These are phyloP conservation scores for Sandelia bainsii DNA, from an alignment of 2,797 vertebrate species.

Conservation along the genomic window DNA sequence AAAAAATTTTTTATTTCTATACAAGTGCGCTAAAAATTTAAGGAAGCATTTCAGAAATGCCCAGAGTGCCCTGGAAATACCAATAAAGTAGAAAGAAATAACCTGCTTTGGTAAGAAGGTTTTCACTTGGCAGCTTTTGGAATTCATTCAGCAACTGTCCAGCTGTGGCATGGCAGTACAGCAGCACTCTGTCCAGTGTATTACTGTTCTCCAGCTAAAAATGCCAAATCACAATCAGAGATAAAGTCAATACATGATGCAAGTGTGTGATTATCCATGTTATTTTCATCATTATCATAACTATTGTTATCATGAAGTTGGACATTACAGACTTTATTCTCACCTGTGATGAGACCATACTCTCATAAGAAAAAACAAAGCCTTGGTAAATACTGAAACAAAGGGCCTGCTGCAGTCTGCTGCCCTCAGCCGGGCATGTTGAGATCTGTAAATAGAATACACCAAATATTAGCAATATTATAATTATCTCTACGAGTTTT, in stretches of 20 bases:
- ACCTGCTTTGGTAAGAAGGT: slow-evolving; percentile 87
- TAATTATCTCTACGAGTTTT: background rate
- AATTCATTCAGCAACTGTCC: slow-evolving; percentile 85
- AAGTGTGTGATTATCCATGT: background rate
- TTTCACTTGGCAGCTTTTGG: slow-evolving; percentile 79
- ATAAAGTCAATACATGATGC: background rate
- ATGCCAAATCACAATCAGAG: slow-evolving; percentile 26
- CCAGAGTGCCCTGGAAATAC: background rate
- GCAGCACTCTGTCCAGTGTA: slow-evolving; percentile 74
- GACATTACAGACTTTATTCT: background rate
- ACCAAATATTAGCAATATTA: background rate
- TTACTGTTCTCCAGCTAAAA: slow-evolving; percentile 74
- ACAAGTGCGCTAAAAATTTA: background rate
- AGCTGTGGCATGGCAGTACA: slow-evolving; percentile 79
- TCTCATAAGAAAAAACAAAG: slow-evolving; percentile 81
- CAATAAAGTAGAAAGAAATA: slow-evolving; percentile 11
- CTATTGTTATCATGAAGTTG: background rate
- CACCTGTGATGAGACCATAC: slow-evolving; percentile 88
- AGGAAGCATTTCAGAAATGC: slow-evolving; percentile 1
- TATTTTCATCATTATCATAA: background rate
- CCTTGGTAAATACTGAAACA: slow-evolving; percentile 88
- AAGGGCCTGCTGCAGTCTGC: slow-evolving; percentile 82
- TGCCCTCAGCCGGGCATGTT: slow-evolving; percentile 38
- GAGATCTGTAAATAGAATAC: slow-evolving; percentile 34
- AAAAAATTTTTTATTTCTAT: background rate